Evolutionary conservation across 2,888 invertebrate species (phyloP).

Genomic region (Athripsodes cinereus): DNA sequence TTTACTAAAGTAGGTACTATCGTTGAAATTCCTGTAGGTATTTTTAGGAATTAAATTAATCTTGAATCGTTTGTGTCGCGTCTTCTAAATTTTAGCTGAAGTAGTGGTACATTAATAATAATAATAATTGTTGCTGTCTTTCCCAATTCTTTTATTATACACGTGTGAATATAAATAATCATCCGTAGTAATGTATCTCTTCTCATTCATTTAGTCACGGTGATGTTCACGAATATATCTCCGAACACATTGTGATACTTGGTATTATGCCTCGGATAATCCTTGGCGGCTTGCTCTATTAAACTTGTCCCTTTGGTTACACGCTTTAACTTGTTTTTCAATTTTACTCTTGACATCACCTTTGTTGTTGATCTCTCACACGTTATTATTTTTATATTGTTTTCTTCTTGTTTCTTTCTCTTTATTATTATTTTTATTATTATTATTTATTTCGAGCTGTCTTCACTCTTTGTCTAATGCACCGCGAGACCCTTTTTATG

Average conservation of each 20-base stretch:
- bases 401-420: background rate
- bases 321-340: constrained; percentile 23
- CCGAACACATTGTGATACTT: background rate
- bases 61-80: too few relatives aligned
- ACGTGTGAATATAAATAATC: background rate
- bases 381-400: background rate
- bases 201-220: background rate
- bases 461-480: constrained; percentile 19
- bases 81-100: too few relatives aligned
- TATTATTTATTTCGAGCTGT: constrained; percentile 14
- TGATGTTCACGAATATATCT: background rate
- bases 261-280: background rate
- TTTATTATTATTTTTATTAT: constrained; percentile 5
- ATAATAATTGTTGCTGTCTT: too few relatives aligned
- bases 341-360: constrained; percentile 24
- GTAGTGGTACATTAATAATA: too few relatives aligned
- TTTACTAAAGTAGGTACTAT: too few relatives aligned
- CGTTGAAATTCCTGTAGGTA: too few relatives aligned
- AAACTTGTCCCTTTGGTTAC: constrained; percentile 19
- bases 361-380: constrained; percentile 7
- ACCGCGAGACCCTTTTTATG: constrained; percentile 14
- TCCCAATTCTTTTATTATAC: too few relatives aligned
- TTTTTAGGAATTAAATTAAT: too few relatives aligned
- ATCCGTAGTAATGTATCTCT: background rate
- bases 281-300: constrained; percentile 12